These are phyloP conservation scores for Muscina levida DNA, from an alignment of 2,888 invertebrate genomes.

Conservation along the genomic window DNA sequence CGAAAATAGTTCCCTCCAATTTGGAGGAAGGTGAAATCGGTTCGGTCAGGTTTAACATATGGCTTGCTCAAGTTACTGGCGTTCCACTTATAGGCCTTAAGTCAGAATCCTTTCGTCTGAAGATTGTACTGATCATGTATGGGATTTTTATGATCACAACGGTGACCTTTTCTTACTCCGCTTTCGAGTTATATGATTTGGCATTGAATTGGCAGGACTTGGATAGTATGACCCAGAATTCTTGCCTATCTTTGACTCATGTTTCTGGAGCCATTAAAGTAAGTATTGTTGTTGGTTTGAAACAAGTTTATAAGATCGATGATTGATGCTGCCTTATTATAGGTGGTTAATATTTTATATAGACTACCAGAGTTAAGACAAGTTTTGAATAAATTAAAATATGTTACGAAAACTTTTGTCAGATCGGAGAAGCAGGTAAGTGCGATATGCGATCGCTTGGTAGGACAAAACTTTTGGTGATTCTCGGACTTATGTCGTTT, in stretches of 20 bases:
- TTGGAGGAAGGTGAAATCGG: conserved; percentile 70
- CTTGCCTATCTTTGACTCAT: conserved; percentile 67
- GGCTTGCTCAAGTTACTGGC: conserved; percentile 71
- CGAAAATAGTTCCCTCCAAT: conserved; percentile 66
- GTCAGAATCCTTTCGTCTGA: conserved; percentile 63
- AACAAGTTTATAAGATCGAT: not conserved
- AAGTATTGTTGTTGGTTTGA: no score
- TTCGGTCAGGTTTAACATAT: conserved; percentile 72
- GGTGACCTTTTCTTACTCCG: conserved; percentile 62
- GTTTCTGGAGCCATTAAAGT: conserved; percentile 66
- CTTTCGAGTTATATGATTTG: conserved; percentile 67
- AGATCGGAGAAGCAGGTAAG: conserved; percentile 63
- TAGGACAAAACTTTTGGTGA: no score
- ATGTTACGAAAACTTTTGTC: conserved; percentile 60
- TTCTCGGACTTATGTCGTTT: no score
- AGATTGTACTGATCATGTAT: conserved; percentile 42
- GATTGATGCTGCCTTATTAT: no score
- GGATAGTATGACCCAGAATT: conserved; percentile 67
- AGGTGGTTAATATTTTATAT: conserved; percentile 65
- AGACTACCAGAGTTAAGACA: conserved; percentile 48
- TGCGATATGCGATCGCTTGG: no score
- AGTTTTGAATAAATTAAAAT: conserved; percentile 58
- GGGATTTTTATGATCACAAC: conserved; percentile 51
- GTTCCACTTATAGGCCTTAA: conserved; percentile 70
- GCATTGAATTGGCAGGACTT: conserved; percentile 58